Evolutionary conservation across 2,888 invertebrate genomes (phyloP).

Genomic region (Eupithecia exiguata): DNA sequence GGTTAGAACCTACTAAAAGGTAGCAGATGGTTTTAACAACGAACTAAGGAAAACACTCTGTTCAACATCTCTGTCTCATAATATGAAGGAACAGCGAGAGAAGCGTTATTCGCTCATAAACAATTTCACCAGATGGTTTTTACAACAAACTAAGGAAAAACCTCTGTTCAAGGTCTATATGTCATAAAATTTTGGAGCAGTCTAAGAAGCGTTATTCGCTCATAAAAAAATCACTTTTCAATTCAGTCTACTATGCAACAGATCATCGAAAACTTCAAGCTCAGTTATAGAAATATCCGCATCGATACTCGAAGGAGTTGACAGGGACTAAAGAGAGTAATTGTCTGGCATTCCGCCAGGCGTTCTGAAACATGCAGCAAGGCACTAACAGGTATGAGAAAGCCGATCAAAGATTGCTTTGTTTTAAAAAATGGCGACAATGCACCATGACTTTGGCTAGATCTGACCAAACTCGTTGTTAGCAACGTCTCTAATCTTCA

Average conservation of each 20-base stretch:
- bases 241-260: conserved; percentile 19
- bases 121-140: too few relatives aligned
- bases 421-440: conserved; percentile 66
- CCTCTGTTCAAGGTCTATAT: too few relatives aligned
- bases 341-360: conserved; percentile 70
- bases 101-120: not conserved
- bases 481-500: not conserved
- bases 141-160: too few relatives aligned
- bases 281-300: conserved; percentile 70
- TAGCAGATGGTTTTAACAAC: not conserved
- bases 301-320: conserved; percentile 68
- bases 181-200: too few relatives aligned
- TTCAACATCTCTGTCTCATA: not conserved
- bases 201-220: not conserved
- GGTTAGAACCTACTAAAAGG: not conserved
- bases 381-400: conserved; percentile 58
- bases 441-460: conserved; percentile 13
- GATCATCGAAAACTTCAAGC: conserved; percentile 44
- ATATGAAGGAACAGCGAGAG: not conserved
- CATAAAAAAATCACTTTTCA: not conserved
- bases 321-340: conserved; percentile 79
- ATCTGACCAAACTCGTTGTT: conserved; percentile 5
- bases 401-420: conserved; percentile 76
- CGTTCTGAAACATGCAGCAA: conserved; percentile 37
- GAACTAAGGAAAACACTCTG: not conserved